These are phyloP conservation scores for Patagioenas fasciata DNA, from an alignment of 2,113 vertebrate genomes.

Conservation along the genomic window DNA sequence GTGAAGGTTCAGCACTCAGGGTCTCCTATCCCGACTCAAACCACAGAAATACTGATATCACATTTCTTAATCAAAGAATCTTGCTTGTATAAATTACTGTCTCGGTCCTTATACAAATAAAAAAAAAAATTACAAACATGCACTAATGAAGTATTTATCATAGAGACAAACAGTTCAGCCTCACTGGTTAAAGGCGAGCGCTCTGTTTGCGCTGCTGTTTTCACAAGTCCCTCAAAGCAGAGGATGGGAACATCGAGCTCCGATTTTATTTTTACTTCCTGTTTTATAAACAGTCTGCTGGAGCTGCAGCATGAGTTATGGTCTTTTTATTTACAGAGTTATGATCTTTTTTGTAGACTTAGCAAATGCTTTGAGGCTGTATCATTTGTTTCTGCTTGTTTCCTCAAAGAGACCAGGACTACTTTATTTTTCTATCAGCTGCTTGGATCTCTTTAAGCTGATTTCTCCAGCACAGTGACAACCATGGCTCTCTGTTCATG, in stretches of 20 bases:
- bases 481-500: not conserved
- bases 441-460: conserved; percentile 59
- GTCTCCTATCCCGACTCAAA: not conserved
- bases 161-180: conserved; percentile 3
- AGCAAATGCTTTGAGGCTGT: conserved; percentile 22
- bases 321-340: not conserved
- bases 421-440: not conserved
- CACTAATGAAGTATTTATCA: conserved; percentile 21
- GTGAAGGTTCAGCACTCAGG: not conserved
- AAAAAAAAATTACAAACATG: conserved; percentile 7
- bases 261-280: conserved; percentile 11
- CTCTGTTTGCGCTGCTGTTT: not conserved
- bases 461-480: not conserved
- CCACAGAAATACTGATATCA: not conserved
- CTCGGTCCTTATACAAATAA: not conserved
- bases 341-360: not conserved
- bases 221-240: not conserved
- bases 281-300: not conserved
- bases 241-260: not conserved
- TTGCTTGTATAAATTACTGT: conserved; percentile 30
- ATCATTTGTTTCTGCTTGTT: conserved; percentile 56
- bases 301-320: not conserved
- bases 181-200: not conserved
- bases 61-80: not conserved
- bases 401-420: not conserved